Evolutionary conservation across 1,140 invertebrate genomes (phyloP).

Genomic region (Temnothorax curvispinosus): DNA sequence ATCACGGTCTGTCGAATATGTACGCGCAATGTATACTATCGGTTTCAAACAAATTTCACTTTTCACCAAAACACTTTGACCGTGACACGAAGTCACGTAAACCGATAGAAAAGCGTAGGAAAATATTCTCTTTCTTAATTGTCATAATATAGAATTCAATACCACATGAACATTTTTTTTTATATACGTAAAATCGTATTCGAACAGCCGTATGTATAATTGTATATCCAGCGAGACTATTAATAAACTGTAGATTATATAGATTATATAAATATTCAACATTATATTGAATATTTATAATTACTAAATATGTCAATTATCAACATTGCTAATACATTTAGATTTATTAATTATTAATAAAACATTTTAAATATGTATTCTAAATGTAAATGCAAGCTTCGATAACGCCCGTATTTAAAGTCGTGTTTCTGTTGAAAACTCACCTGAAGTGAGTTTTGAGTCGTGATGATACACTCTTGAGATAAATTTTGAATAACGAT

Average conservation of each 20-base stretch:
- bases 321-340: background rate
- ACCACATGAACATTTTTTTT: background rate
- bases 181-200: background rate
- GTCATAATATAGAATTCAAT: background rate
- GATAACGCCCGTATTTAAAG: too few species aligned
- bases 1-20: background rate
- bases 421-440: too few species aligned
- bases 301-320: background rate
- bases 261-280: too few species aligned
- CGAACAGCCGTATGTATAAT: background rate
- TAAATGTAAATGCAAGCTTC: constrained; percentile 4
- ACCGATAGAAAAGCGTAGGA: background rate
- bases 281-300: background rate
- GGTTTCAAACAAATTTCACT: constrained; percentile 32
- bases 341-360: background rate
- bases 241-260: background rate
- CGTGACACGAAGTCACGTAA: background rate
- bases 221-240: background rate
- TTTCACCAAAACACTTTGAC: background rate
- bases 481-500: too few species aligned
- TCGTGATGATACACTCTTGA: too few species aligned
- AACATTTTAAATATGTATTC: background rate
- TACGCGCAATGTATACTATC: background rate
- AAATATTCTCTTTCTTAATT: background rate
- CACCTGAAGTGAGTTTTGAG: too few species aligned